Evolutionary conservation across 1,140 invertebrate genomes (phyloP), one percentile per base, ranked within the genome.

Genomic region (Wasmannia auropunctata): DNA sequence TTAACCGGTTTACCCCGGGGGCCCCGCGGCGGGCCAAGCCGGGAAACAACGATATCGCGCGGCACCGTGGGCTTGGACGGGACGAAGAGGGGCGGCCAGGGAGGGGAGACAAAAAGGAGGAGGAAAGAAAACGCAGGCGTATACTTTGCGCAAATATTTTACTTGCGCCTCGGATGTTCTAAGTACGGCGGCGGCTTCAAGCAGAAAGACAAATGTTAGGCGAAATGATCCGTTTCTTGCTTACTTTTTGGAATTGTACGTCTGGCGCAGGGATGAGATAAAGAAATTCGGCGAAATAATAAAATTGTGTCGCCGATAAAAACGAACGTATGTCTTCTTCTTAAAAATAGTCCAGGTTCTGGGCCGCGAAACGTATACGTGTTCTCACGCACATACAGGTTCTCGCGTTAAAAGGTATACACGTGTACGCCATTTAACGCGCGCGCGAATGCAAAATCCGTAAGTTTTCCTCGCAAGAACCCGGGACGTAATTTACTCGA

Each of bases 101-200:
- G 34, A 34, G 34, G 43, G 14, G 49, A 2, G 43, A 58, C 51
- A 77, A 77, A 76, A 34, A 54, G 69, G 37, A 37, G 56, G 54
- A 67, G 46, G 43, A 85, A 60, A 86, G 63, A 76, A 54, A 54
- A 79, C 72, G 75, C 54, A 16, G 16, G 67, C 62, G 56, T 84
- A 84, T 87, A 84, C 79, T 86, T 67, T 74, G 85, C 58, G 89
- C 88, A 93, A 93, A 93, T 93, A 92, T 93, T 93, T 91, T 91
- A 92, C 90, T 91, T 92, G 56, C 87, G 63, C 80, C 86, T 91
- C 87, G 86, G 87, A 89, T 87, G 87, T 75, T 81, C 84, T 89
- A 89, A 87, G 85, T 86, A 86, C 88, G 63, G 86, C 88, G 63
- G 86, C 58, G 81, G 86, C 87, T 83, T 88, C 88, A 89, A 87